A percentile compares a stretch with the other conserved stretches of the same genome.
phyloP scores from a whole-genome alignment of 2,888 invertebrate genomes.

The Synergus gifuensis region DNA sequence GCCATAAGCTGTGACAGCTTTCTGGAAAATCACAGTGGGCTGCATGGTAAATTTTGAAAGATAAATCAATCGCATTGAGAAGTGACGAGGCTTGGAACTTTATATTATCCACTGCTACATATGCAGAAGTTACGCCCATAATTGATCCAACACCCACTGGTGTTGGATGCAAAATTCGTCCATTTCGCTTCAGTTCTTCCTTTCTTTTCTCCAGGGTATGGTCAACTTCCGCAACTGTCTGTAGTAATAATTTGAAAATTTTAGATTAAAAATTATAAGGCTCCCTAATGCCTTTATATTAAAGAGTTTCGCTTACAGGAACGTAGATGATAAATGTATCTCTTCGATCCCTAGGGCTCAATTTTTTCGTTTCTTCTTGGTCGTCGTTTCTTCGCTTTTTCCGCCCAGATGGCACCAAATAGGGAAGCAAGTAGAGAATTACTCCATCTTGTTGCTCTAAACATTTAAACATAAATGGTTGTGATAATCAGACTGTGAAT shows the following conservation, averaged over 20 bases:
- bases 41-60: conserved; percentile 43
- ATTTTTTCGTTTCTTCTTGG: not conserved
- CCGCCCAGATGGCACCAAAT: conserved; percentile 17
- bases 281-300: not conserved
- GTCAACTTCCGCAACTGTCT: conserved; percentile 14
- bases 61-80: conserved; percentile 43
- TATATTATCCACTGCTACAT: conserved; percentile 39
- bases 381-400: conserved; percentile 31
- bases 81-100: conserved; percentile 44
- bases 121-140: conserved; percentile 37
- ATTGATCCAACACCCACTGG: conserved; percentile 45
- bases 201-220: conserved; percentile 19
- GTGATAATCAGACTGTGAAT: not conserved
- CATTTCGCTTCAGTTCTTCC: conserved; percentile 32
- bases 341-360: conserved; percentile 5
- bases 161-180: conserved; percentile 44
- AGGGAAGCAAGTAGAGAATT: conserved; percentile 21
- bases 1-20: conserved; percentile 41
- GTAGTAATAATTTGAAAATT: not conserved
- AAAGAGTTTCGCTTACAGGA: conserved; percentile 1
- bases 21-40: conserved; percentile 45
- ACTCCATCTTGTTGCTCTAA: conserved; percentile 29
- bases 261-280: no score
- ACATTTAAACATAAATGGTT: not conserved
- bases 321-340: conserved; percentile 14